Evolutionary conservation across 2,888 invertebrate genomes (phyloP), one percentile per base, ranked within the genome.

Genomic region (Cheilosia variabilis): DNA sequence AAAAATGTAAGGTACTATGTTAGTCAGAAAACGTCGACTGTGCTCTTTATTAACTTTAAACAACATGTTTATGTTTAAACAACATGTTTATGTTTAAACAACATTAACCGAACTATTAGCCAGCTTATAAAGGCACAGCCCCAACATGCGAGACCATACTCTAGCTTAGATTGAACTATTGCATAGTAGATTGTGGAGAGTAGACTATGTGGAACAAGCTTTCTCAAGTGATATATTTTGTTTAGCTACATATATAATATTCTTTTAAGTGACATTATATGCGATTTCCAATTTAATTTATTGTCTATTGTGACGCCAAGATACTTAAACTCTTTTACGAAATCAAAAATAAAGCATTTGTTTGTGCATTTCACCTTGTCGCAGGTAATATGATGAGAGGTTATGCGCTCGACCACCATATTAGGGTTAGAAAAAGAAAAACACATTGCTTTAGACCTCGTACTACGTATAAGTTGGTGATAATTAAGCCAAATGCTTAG

Each of bases 391-490:
- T 27, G 27, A 27, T 27, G 24, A 24, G 24, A 24, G 24, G 5
- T 1, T 27, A 50, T 45, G 6, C 2, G 7, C 47, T n/a, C 47
- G 19, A 17, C 19, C 17, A n/a, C 7, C 24, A 22, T 24, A 15
- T 24, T 19, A 1, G 9, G 19, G 24, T 52, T 52, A 31, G 27
- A 53, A 13, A 53, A 31, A 3, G n/a, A 53, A 53, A 53, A 53
- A 27, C 27, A 53, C 53, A 53, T 53, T 6, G 53, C 53, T 17
- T 53, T 53, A n/a, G 53, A 31, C 27, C 31, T 53, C 13, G 24
- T 15, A 17, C 57, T 57, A 10, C 19, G 24, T 17, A 55, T 2
- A 1, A 57, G 10, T 34, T 57, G 55, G 55, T 53, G 4, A 53
- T 27, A 27, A 6, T 53, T 27, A 15, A 55, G 17, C 37, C 57